These are phyloP conservation scores for Chromis chromis DNA, from an alignment of 2,797 vertebrate species.

Conservation along the genomic window DNA sequence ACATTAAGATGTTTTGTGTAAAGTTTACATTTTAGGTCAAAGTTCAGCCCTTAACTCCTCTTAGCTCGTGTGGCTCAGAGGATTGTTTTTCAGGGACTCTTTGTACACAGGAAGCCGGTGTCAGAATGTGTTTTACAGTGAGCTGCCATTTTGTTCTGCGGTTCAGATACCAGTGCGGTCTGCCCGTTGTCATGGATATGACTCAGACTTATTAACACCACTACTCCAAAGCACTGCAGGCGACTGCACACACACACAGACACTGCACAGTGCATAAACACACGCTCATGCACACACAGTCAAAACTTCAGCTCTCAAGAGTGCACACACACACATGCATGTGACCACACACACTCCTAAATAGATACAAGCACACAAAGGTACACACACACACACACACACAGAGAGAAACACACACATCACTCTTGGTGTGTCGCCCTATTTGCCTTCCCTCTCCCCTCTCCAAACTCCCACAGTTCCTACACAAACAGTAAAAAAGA, in stretches of 20 bases:
- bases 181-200: constrained; percentile 87
- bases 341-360: constrained; percentile 24
- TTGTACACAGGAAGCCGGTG: constrained; percentile 48
- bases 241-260: constrained; percentile 21
- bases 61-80: background rate
- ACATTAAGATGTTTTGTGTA: too few species aligned
- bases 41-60: constrained; percentile 9
- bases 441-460: constrained; percentile 55
- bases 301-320: background rate
- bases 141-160: constrained; percentile 77
- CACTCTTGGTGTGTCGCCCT: constrained; percentile 38
- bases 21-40: constrained; percentile 11
- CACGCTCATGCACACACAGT: constrained; percentile 8
- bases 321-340: constrained; percentile 23
- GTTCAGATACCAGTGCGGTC: constrained; percentile 76
- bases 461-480: constrained; percentile 58
- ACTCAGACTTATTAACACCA: constrained; percentile 77
- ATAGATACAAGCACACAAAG: constrained; percentile 24
- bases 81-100: constrained; percentile 27
- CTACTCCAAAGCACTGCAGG: constrained; percentile 70
- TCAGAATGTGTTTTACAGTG: constrained; percentile 57
- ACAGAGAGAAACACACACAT: constrained; percentile 37
- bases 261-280: constrained; percentile 31
- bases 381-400: constrained; percentile 8
- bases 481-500: constrained; percentile 52